Base-by-base conservation (phyloP, 2,888 invertebrate species). In the Dromius quadrimaculatus region DNA sequence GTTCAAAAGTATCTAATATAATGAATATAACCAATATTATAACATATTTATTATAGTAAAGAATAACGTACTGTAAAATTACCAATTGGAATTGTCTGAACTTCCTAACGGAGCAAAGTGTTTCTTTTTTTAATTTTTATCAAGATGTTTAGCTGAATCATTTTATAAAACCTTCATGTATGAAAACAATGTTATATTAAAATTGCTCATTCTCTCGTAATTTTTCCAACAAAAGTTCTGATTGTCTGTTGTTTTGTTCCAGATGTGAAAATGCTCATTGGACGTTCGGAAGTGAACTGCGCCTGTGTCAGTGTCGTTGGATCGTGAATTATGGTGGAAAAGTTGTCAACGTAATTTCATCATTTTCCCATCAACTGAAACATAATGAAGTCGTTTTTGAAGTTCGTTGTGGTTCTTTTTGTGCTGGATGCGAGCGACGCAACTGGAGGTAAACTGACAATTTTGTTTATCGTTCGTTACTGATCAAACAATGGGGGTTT, bases 351-450 rank as follows among this genome's bases (percentile, higher is more conserved):
- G 68, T 68, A 68, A 68, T 59, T 59, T 59, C 41, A 68, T 68
- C 57, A 68, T 57, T 68, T 68, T 59, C 43, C 68, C 68, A 68
- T 68, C 68, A 68, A 68, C 59, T 68, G 32, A 41, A 57, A 59
- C 47, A 68, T 68, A 68, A 68, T 59, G 68, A 68, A 59, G 68
- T 59, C 68, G 59, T 34, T 68, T 68, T 68, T 68, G 68, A 68
- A 68, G 59, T 43, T 59, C 54, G 45, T 59, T 68, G 57, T 59
- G 41, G n/a, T 59, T 28, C 59, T 68, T 43, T 59, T 68, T 41
- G 59, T 45, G 13, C 32, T 68, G 59, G 68, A 59, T 57, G 43
- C 57, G 15, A 32, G 41, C 59, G 45, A 20, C 17, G 68, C 68
- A 19, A 68, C 59, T 68, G 68, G 68, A 57, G 68, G 68, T 68